Evolutionary conservation across 1,140 invertebrate genomes (phyloP).

Genomic region (Proctacanthus coquilletti): DNA sequence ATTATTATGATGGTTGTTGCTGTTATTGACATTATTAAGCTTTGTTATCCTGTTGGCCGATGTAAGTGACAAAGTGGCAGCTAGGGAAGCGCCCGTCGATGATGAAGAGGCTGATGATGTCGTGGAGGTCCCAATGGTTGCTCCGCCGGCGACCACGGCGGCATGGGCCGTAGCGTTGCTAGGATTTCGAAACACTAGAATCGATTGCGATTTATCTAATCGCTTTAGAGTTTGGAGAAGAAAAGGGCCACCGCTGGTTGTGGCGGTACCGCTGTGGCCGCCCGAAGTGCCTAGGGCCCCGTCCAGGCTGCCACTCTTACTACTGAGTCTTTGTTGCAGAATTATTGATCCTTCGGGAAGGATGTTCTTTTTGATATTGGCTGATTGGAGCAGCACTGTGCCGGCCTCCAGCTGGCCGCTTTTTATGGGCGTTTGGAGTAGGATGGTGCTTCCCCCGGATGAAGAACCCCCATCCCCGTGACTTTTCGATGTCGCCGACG

Average conservation of each 20-base stretch:
- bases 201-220: conserved; percentile 28
- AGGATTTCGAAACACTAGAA: conserved; percentile 26
- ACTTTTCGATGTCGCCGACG: neutral
- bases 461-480: conserved; percentile 1
- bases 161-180: conserved; percentile 3
- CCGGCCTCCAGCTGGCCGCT: neutral
- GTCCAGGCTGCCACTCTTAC: neutral
- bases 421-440: conserved; percentile 28
- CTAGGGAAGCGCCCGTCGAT: no score
- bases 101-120: conserved; percentile 1
- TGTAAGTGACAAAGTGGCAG: conserved; percentile 1
- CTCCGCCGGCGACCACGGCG: neutral
- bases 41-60: conserved; percentile 5
- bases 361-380: conserved; percentile 1
- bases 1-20: conserved; percentile 6
- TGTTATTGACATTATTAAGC: neutral
- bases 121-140: conserved; percentile 2
- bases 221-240: conserved; percentile 28
- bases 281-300: conserved; percentile 21
- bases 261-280: conserved; percentile 13
- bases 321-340: conserved; percentile 5
- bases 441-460: conserved; percentile 20
- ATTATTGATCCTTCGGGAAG: conserved; percentile 7
- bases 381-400: neutral
- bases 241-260: conserved; percentile 21